Evolutionary conservation across 2,113 vertebrate genomes (phyloP), one percentile per base, ranked within the genome.

Genomic region (Pelusios castaneus): DNA sequence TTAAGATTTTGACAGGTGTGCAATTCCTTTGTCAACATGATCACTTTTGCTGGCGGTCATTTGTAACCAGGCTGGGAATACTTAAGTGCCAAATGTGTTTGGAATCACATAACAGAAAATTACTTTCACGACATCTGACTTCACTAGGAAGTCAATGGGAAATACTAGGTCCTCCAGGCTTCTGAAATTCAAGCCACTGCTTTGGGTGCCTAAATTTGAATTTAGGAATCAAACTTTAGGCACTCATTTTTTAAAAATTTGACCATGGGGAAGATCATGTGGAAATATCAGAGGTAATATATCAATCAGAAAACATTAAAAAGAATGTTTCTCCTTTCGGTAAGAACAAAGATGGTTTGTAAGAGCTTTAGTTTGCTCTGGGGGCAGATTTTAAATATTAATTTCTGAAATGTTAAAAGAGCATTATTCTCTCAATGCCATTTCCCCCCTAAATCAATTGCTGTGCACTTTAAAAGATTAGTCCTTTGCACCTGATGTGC

Each of bases 131-230:
- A 11, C 0, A 0, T 51, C 19, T 3, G 2, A 56, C 5, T 27
- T 34, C 56, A 3, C 89, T 90, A 92, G 43, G 38, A 83, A 94
- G 89, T 94, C 73, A 85, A 79, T 80, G 29, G 25, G 5, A 94
- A 88, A 10, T n/a, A 5, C 31, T 52, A 82, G 80, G 84, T 58
- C 17, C 2, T 84, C 34, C 47, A 85, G 12, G 27, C 8, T 94
- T 90, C 89, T 84, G 63, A 87, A 94, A 92, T 87, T 85, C 43
- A 79, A 89, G 2, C 47, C 80, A 56, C 85, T 89, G 87, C 63
- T 90, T 90, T 51, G 56, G 22, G 16, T 12, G 52, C 45, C 29
- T 85, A 90, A 90, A 89, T 82, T 91, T 63, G 84, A 81, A 93
- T 96, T 95, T 82, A 84, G 19, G 94, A 88, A 89, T 89, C 56